Conservation (phyloP, 1,140 invertebrate genomes). For the Zaprionus lachaisei region DNA sequence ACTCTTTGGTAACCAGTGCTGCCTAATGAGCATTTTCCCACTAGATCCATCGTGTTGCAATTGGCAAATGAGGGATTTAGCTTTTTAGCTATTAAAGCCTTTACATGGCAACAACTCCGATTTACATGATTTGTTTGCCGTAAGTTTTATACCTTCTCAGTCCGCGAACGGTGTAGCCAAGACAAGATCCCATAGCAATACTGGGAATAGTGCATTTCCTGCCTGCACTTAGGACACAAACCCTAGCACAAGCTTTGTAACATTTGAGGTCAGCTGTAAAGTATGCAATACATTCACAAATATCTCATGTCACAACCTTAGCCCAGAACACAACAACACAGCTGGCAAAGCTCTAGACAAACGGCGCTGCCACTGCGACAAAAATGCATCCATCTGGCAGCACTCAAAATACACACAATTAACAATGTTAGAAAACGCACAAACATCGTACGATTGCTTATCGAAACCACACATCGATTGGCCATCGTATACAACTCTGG, state of each 20-base stretch:
- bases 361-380: neutral
- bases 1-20: no score
- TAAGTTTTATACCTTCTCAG: no score
- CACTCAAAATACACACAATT: neutral
- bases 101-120: no score
- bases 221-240: neutral
- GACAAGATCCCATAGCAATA: neutral
- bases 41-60: no score
- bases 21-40: no score
- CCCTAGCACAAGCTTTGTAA: neutral
- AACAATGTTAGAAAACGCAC: neutral
- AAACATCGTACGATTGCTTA: neutral
- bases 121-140: no score
- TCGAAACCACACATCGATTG: slow-evolving; percentile 10
- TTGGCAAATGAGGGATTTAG: no score
- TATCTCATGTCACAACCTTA: neutral
- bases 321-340: neutral
- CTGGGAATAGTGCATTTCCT: slow-evolving; percentile 13
- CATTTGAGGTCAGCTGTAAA: neutral
- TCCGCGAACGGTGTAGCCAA: no score
- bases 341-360: neutral
- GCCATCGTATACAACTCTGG: slow-evolving; percentile 3
- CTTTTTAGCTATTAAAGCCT: no score
- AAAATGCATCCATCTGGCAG: neutral
- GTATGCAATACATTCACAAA: neutral